Percentiles rank a stretch among this genome's conserved stretches.
phyloP scores from a whole-genome alignment of 2,888 invertebrate species.

The Drosophila glabriapex region DNA sequence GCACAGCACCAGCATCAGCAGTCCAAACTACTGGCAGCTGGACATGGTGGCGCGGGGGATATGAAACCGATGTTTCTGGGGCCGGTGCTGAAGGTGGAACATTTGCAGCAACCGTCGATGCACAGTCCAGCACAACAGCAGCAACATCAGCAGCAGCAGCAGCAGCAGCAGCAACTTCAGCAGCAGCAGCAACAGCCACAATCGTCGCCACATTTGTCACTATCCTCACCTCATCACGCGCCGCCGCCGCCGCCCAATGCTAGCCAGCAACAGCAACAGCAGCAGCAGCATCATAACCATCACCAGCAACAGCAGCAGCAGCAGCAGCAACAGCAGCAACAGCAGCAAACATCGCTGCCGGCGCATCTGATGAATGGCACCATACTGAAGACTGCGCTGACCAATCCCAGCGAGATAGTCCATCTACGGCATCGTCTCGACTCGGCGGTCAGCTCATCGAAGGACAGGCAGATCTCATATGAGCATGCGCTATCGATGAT shows the following conservation, averaged over 20 bases:
- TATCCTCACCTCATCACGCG: conserved; percentile 82
- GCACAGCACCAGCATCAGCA: conserved; percentile 82
- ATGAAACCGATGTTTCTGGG: conserved; percentile 83
- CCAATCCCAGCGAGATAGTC: conserved; percentile 96
- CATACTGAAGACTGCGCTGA: conserved; percentile 96
- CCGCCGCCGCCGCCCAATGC: conserved; percentile 75
- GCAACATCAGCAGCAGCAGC: conserved; percentile 76
- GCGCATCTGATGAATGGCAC: conserved; percentile 95
- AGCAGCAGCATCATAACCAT: conserved; percentile 75
- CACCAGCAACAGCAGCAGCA: conserved; percentile 71
- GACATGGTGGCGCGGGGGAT: conserved; percentile 56
- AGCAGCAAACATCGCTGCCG: conserved; percentile 85
- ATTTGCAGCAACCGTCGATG: conserved; percentile 69
- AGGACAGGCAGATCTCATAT: conserved; percentile 92
- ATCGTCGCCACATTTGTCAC: conserved; percentile 63
- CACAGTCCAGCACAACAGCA: conserved; percentile 83
- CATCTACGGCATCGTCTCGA: conserved; percentile 95
- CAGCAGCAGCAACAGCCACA: conserved; percentile 62
- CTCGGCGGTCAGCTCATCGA: conserved; percentile 94
- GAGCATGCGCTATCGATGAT: conserved; percentile 95
- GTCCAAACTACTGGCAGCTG: conserved; percentile 71
- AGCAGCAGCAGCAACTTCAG: conserved; percentile 78
- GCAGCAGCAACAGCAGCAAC: conserved; percentile 64
- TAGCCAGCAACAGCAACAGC: conserved; percentile 73
- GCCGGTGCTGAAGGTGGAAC: conserved; percentile 81